Base-by-base conservation (phyloP, 2,113 vertebrate species). In the Pachycephala philippinensis region DNA sequence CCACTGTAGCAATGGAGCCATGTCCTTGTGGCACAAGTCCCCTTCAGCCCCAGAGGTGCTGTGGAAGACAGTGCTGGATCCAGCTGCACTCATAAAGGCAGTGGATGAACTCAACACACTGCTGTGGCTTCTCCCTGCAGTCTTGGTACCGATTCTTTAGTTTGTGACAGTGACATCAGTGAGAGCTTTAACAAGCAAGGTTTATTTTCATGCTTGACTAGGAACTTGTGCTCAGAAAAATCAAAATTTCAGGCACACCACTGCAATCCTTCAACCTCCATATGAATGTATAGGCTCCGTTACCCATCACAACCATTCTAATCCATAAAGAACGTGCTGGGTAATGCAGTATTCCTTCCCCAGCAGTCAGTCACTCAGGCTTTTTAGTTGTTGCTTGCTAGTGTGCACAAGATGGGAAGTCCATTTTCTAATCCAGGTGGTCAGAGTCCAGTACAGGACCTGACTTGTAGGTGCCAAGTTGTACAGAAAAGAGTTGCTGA, bases 71-170 rank as follows among this genome's bases (percentile, higher is more conserved):
- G 35, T 47, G 23, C 52, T 9, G 2, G 28, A 23, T 5, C 6
- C 33, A 35, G 59, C 59, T 42, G 39, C 19, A 0, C 5, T 31
- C 26, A 9, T 4, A 1, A n/a, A 28, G 7, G 2, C 15, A 19
- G 11, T 3, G 3, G 10, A 12, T 2, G 0, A 35, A 13, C 31
- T 31, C 49, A 19, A 22, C 6, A 1, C 4, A 15, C 11, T 4
- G 0, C 35, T 7, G 4, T 28, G 6, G 6, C 14, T 49, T 31
- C n/a, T 12, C 42, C 33, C 17, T 3, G 35, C 3, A 2, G 23
- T 9, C 15, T 1, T 0, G 0, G 0, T 8, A 10, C 53, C 3
- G 17, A 12, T 23, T 10, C 24, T 35, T 42, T 6, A 19, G 12
- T 14, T 45, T 14, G 15, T 12, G 9, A 3, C 28, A 24, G 6